Evolutionary conservation across 2,113 vertebrate species (phyloP), one percentile per base, ranked within the genome.

Genomic region (Embiotoca jacksoni): DNA sequence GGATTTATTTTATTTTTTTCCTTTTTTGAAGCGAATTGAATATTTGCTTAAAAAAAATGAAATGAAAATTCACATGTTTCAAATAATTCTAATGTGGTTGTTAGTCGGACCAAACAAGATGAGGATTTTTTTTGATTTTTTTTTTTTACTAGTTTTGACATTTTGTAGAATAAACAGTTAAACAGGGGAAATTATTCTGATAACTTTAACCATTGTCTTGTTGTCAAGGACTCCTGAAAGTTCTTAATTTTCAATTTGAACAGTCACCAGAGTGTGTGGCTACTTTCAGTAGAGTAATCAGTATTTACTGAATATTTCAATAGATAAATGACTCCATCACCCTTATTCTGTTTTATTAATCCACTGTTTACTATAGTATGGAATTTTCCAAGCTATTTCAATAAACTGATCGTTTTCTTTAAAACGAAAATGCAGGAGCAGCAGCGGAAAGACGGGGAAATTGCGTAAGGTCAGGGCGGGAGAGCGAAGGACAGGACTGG

Each of bases 381-480:
- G 4, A 44, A 2, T 11, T 13, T 11, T 44, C 41, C 10, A 11
- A 44, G 41, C 41, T 13, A 4, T 44, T 44, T 44, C 10, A 0
- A 13, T 44, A 11, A 13, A 39, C 30, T 57, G 32, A 39, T 32
- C 30, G 0, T 64, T 64, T 79, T 36, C 16, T 71, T 32, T 39
- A 6, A 44, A 58, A 14, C 41, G 7, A 36, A 46, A 35, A 0
- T 31, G 64, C 41, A 5, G 31, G 44, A 63, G 14, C 52, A 2
- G 11, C 1, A 14, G 44, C 63, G 60, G 41, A 52, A 9, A 5
- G 2, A 13, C 1, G 7, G 36, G 76, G 86, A 82, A 75, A 81
- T 92, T 80, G 84, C 72, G 75, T 78, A 81, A 85, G 31, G 7
- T 3, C 13, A 56, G 39, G 52, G 54, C 4, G 72, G 68, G 23